These are phyloP conservation scores for Zygogramma bicolorata DNA, from an alignment of 2,888 invertebrate species.

Conservation along the genomic window DNA sequence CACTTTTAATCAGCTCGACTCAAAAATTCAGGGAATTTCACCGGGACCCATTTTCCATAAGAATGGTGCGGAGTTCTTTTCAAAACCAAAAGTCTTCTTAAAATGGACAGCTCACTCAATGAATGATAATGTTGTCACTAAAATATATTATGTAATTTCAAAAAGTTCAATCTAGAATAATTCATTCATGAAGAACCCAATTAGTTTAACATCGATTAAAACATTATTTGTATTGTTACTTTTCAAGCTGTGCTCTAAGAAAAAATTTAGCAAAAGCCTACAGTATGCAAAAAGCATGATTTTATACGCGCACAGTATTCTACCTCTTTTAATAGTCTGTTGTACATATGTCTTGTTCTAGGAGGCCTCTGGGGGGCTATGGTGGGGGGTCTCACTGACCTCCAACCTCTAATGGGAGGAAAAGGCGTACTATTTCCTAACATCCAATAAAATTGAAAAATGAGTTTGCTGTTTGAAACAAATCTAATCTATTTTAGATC, in stretches of 20 bases:
- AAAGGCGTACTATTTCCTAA: constrained; percentile 60
- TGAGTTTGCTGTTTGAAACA: background rate
- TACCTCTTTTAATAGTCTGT: constrained; percentile 62
- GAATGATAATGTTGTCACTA: too few relatives aligned
- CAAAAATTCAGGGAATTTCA: too few relatives aligned
- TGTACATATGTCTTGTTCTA: constrained; percentile 69
- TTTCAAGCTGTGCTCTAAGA: constrained; percentile 12
- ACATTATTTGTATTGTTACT: constrained; percentile 1
- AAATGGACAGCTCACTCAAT: too few relatives aligned
- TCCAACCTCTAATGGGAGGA: constrained; percentile 67
- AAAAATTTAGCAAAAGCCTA: constrained; percentile 16
- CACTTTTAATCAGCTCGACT: too few relatives aligned
- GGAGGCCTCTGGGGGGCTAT: constrained; percentile 72
- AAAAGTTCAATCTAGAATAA: background rate
- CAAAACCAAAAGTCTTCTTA: too few relatives aligned
- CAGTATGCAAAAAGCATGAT: constrained; percentile 21
- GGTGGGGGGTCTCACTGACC: constrained; percentile 71
- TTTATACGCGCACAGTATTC: constrained; percentile 43
- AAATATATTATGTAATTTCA: background rate
- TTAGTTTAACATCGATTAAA: constrained; percentile 7
- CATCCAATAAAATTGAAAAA: constrained; percentile 28
- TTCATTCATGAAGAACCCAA: constrained; percentile 1
- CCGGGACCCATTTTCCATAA: too few relatives aligned
- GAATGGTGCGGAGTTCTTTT: too few relatives aligned
- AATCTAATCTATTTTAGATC: constrained; percentile 9